Conservation (phyloP, 37 sponge, comb jelly and placozoan genomes). For the Corticium candelabrum region DNA sequence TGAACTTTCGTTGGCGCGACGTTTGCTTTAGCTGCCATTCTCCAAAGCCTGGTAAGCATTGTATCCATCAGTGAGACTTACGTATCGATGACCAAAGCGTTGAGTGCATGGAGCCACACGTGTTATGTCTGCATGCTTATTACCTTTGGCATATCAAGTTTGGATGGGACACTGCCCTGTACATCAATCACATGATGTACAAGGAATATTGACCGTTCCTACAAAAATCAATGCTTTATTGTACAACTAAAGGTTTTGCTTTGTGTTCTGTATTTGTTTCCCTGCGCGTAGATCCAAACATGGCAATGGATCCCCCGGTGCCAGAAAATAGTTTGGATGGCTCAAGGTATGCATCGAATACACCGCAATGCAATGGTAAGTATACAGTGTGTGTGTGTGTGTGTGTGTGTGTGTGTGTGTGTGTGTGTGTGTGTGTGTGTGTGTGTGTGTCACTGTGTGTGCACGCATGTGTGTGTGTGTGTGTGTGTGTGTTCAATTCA, state of each 20-base stretch:
- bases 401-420: conserved; percentile 16
- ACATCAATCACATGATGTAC: too few species aligned
- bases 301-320: background rate
- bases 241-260: too few species aligned
- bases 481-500: background rate
- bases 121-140: background rate
- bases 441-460: background rate
- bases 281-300: background rate
- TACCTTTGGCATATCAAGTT: background rate
- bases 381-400: conserved; percentile 1
- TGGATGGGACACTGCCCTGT: background rate
- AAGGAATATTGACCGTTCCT: too few species aligned
- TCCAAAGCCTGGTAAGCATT: conserved; percentile 41
- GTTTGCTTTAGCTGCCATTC: conserved; percentile 58
- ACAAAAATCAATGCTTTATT: too few species aligned
- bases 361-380: conserved; percentile 71
- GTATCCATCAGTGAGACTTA: background rate
- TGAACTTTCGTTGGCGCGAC: conserved; percentile 46
- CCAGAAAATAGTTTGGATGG: background rate
- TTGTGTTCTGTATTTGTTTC: background rate
- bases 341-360: conserved; percentile 64
- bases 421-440: conserved; percentile 10
- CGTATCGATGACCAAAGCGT: background rate
- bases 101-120: background rate
- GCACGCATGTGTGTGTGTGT: conserved; percentile 2